Conservation (phyloP, 2,888 invertebrate species). For the Camptogramma bilineatum region DNA sequence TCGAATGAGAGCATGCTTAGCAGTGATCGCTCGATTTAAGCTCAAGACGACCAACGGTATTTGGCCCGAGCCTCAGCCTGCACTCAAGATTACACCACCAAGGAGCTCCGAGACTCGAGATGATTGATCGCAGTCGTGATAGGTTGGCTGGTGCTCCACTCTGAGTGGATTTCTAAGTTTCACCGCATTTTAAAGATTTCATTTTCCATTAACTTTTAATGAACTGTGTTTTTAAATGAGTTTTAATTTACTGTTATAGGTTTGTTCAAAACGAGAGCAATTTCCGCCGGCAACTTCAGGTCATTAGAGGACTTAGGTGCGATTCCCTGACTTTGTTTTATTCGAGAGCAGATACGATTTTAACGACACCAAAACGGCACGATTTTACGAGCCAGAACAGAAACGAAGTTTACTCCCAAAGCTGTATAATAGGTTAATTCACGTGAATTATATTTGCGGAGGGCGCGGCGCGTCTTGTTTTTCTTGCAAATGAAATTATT, state of each 20-base stretch:
- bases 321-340: slow-evolving; percentile 36
- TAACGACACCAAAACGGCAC: slow-evolving; percentile 52
- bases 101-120: slow-evolving; percentile 28
- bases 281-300: slow-evolving; percentile 27
- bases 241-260: slow-evolving; percentile 22
- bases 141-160: slow-evolving; percentile 14
- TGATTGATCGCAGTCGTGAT: slow-evolving; percentile 29
- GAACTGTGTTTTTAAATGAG: slow-evolving; percentile 19
- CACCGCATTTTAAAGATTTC: slow-evolving; percentile 13
- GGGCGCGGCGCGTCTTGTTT: slow-evolving; percentile 69
- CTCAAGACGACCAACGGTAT: slow-evolving; percentile 38
- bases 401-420: slow-evolving; percentile 73
- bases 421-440: slow-evolving; percentile 82
- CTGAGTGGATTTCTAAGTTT: slow-evolving; percentile 25
- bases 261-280: slow-evolving; percentile 21
- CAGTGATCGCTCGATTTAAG: slow-evolving; percentile 41
- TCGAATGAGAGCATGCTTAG: slow-evolving; percentile 38
- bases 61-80: slow-evolving; percentile 26
- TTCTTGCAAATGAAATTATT: slow-evolving; percentile 84
- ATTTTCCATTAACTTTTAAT: slow-evolving; percentile 18
- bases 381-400: slow-evolving; percentile 65
- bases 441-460: slow-evolving; percentile 76
- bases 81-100: slow-evolving; percentile 29
- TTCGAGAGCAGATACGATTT: slow-evolving; percentile 45
- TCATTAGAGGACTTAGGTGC: slow-evolving; percentile 28